Conservation (phyloP, 2,797 vertebrate genomes). For the Chloroceryle amazona region DNA sequence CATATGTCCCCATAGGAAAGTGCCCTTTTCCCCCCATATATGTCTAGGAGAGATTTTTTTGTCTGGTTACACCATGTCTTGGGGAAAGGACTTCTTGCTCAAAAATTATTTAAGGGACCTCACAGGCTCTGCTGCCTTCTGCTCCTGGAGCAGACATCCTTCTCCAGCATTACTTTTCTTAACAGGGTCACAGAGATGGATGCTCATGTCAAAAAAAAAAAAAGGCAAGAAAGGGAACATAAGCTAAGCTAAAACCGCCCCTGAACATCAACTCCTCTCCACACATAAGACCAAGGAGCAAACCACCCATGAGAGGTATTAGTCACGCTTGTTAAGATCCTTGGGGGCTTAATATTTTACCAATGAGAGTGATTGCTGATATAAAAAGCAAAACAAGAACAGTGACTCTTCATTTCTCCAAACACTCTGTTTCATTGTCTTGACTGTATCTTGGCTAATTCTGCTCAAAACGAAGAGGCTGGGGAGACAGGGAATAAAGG, state of each 20-base stretch:
- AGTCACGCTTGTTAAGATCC: neutral
- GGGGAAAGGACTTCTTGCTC: neutral
- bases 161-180: neutral
- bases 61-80: neutral
- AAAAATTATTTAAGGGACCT: neutral
- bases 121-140: neutral
- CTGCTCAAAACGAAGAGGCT: neutral
- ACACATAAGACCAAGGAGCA: neutral
- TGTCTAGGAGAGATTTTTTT: neutral
- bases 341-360: neutral
- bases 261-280: neutral
- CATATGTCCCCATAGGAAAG: neutral
- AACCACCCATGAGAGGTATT: neutral
- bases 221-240: neutral
- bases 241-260: neutral
- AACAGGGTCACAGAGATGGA: neutral
- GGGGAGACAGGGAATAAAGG: constrained; percentile 26
- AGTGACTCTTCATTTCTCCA: neutral
- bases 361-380: fast-evolving
- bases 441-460: constrained; percentile 14
- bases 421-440: neutral
- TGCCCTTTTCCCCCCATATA: neutral
- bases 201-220: neutral
- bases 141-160: neutral
- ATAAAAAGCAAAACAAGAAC: neutral